Conservation (phyloP, 1,140 invertebrate species). For the Pseudobourletiella spinata region DNA sequence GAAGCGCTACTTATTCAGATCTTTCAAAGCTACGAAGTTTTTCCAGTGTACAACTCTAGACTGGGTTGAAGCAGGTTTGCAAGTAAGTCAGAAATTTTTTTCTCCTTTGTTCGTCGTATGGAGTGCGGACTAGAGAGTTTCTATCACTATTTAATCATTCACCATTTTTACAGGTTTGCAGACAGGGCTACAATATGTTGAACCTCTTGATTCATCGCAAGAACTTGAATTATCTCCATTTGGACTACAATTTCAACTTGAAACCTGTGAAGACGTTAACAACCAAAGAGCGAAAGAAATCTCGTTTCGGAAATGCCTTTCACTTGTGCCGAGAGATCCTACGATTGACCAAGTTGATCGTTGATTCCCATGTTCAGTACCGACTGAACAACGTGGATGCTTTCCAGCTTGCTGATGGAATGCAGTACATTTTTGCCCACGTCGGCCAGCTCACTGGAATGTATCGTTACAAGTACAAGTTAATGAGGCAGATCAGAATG, state of each 20-base stretch:
- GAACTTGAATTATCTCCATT: slow-evolving; percentile 97
- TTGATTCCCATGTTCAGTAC: slow-evolving; percentile 99
- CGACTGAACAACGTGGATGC: slow-evolving; percentile 98
- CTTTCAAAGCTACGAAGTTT: slow-evolving; percentile 99
- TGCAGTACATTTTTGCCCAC: slow-evolving; percentile 99
- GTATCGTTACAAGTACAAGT: slow-evolving; percentile 91
- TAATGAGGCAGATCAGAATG: slow-evolving; percentile 99
- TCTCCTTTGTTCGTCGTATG: too few species aligned
- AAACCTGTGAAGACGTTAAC: slow-evolving; percentile 99
- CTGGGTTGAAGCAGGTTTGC: slow-evolving; percentile 97
- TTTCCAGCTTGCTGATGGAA: slow-evolving; percentile 93
- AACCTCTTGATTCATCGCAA: slow-evolving; percentile 98
- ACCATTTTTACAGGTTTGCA: slow-evolving; percentile 89
- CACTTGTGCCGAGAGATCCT: slow-evolving; percentile 98
- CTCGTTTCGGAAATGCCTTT: slow-evolving; percentile 98
- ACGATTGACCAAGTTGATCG: slow-evolving; percentile 92
- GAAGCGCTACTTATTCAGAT: slow-evolving; percentile 94
- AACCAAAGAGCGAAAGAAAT: slow-evolving; percentile 99
- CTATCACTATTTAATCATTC: too few species aligned
- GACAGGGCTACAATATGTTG: slow-evolving; percentile 99
- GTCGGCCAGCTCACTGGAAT: slow-evolving; percentile 99
- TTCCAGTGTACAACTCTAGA: slow-evolving; percentile 99
- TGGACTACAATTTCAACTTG: slow-evolving; percentile 99
- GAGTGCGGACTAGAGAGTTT: too few species aligned
- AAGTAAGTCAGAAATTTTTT: slow-evolving; percentile 39